A percentile compares a stretch with the other conserved stretches of the same genome.
These are phyloP conservation scores for Drosophila bocqueti DNA, from an alignment of 1,140 invertebrate genomes.

Conservation along the genomic window DNA sequence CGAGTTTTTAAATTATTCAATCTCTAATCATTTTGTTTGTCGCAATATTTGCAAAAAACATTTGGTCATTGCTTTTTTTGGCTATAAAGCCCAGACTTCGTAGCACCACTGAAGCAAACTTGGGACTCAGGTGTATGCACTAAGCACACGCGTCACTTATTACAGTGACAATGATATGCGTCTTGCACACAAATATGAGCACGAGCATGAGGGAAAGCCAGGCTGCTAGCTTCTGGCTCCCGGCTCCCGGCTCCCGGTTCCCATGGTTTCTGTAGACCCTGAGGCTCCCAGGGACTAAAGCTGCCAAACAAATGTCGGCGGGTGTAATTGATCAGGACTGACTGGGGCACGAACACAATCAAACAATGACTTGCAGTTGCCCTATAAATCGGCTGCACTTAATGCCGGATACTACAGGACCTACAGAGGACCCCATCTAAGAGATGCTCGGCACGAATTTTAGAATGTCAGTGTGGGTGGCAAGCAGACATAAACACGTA, in stretches of 20 bases:
- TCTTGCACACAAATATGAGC: slow-evolving; percentile 54
- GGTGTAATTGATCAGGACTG: slow-evolving; percentile 77
- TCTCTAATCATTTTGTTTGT: fast-evolving
- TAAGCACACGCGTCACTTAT: slow-evolving; percentile 78
- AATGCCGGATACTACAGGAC: slow-evolving; percentile 7
- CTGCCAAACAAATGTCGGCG: slow-evolving; percentile 63
- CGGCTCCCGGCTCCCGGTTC: background rate
- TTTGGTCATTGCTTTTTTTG: too few species aligned
- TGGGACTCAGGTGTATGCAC: slow-evolving; percentile 52
- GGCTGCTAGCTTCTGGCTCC: background rate
- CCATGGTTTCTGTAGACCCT: background rate
- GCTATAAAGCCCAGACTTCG: background rate
- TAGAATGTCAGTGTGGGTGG: slow-evolving; percentile 34
- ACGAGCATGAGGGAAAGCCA: slow-evolving; percentile 12
- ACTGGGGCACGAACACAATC: slow-evolving; percentile 69
- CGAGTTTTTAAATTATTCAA: too few species aligned
- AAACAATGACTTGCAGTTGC: slow-evolving; percentile 73
- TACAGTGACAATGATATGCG: slow-evolving; percentile 80
- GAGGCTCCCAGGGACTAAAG: slow-evolving; percentile 10
- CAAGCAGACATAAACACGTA: slow-evolving; percentile 14
- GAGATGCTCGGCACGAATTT: slow-evolving; percentile 61
- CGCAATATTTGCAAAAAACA: too few species aligned
- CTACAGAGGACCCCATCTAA: slow-evolving; percentile 17
- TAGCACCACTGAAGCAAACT: background rate
- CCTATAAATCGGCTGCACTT: slow-evolving; percentile 65